phyloP scores from a whole-genome alignment of 2,797 vertebrate species.

The Sparus aurata region DNA sequence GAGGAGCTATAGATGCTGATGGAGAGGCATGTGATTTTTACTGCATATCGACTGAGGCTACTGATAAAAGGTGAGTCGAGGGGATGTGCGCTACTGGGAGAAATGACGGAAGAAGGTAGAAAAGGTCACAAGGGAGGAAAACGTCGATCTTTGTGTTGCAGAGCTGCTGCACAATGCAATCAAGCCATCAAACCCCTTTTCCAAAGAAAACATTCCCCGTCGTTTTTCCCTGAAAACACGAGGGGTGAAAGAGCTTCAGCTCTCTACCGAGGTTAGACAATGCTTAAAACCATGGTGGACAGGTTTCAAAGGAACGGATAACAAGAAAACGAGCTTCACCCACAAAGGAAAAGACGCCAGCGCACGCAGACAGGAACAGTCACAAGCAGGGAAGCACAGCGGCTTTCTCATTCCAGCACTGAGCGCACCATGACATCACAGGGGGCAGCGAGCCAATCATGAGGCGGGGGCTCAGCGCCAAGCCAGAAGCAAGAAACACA shows the following conservation, averaged over 20 bases:
- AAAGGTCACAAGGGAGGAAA: conserved; percentile 35
- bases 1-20: conserved; percentile 39
- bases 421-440: conserved; percentile 77
- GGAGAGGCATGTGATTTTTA: conserved; percentile 58
- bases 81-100: conserved; percentile 59
- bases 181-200: conserved; percentile 39
- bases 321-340: conserved; percentile 53
- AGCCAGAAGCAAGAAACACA: conserved; percentile 82
- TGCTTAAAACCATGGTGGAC: conserved; percentile 40
- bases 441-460: conserved; percentile 72
- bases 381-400: conserved; percentile 61
- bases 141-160: conserved; percentile 49
- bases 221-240: conserved; percentile 42
- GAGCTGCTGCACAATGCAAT: conserved; percentile 66
- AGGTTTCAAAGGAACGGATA: conserved; percentile 41
- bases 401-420: conserved; percentile 75
- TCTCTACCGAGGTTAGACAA: conserved; percentile 34
- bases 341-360: conserved; percentile 57
- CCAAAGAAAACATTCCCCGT: conserved; percentile 59
- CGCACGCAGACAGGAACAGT: conserved; percentile 65
- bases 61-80: conserved; percentile 48
- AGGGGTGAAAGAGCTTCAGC: conserved; percentile 32
- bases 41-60: conserved; percentile 76
- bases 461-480: conserved; percentile 70
- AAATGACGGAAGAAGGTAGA: conserved; percentile 44